Conservation (phyloP, 1,140 invertebrate species). For the Cotesia typhae region DNA sequence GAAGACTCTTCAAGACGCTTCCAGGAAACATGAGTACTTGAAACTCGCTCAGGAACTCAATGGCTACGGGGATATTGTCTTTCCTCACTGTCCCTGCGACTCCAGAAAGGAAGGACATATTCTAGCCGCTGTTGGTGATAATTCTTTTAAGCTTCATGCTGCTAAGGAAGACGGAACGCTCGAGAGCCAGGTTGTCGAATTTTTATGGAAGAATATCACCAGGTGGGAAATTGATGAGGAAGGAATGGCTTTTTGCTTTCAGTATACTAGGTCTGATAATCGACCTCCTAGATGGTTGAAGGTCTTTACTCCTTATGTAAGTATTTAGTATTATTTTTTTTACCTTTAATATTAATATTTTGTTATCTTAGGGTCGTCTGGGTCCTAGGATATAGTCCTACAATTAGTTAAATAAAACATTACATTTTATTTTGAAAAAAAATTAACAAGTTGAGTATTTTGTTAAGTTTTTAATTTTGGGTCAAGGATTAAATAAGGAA, state of each 20-base stretch:
- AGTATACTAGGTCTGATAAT: slow-evolving; percentile 81
- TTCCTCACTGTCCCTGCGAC: slow-evolving; percentile 95
- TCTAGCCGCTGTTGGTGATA: slow-evolving; percentile 78
- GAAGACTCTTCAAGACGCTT: slow-evolving; percentile 91
- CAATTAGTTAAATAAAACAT: too few species aligned
- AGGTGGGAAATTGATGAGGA: slow-evolving; percentile 91
- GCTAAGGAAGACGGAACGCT: slow-evolving; percentile 86
- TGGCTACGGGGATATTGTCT: slow-evolving; percentile 91
- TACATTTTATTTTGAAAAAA: too few species aligned
- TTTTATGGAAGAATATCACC: slow-evolving; percentile 82
- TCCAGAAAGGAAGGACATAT: slow-evolving; percentile 92
- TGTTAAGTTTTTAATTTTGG: too few species aligned
- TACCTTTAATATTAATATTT: slow-evolving; percentile 54
- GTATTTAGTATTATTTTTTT: slow-evolving; percentile 58
- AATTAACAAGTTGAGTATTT: too few species aligned
- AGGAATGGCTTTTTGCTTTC: slow-evolving; percentile 87
- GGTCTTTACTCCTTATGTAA: slow-evolving; percentile 92
- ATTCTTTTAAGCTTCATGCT: slow-evolving; percentile 84
- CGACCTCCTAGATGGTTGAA: slow-evolving; percentile 86
- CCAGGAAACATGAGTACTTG: slow-evolving; percentile 88
- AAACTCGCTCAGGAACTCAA: slow-evolving; percentile 84
- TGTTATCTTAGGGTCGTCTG: too few species aligned
- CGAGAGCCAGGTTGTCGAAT: slow-evolving; percentile 87
- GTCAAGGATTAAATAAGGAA: too few species aligned
- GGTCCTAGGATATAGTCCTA: too few species aligned